Evolutionary conservation across 1,140 invertebrate species (phyloP), one percentile per base, ranked within the genome.

Genomic region (Drosophila sturtevanti): DNA sequence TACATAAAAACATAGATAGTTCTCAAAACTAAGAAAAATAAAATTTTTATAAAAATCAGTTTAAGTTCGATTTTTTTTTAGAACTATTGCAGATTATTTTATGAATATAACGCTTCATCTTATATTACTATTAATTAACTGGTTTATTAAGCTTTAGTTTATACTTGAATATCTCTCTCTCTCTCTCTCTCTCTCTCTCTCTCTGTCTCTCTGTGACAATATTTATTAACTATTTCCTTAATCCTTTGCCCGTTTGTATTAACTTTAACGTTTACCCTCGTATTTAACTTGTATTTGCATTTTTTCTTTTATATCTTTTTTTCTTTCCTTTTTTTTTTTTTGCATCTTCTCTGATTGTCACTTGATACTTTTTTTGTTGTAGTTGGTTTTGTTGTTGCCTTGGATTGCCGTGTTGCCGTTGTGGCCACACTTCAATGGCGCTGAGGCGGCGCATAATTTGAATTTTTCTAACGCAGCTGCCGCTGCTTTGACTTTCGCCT

Each of bases 401-500:
- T 24, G 24, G 27, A 4, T 11, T 27, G 38, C 14, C 24, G 24
- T 56, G 54, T 52, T 59, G 58, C 22, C 27, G n/a, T 61, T 58
- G 48, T 68, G 65, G 72, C 64, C 73, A 77, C 73, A 76, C 73
- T 77, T 70, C 73, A 77, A 77, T 77, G 73, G 74, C 72, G 63
- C 24, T 61, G 72, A 60, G 62, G 73, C 59, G 62, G 73, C 59
- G 73, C 73, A 77, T 77, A 77, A 77, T 77, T 77, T 77, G 73
- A 77, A 77, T 77, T 77, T 77, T 77, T 77, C 74, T 77, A 77
- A 63, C 71, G 71, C 72, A 75, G 72, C 63, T 58, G 72, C 68
- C 10, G 59, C 68, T 52, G 59, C 34, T 70, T 35, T 58, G 61
- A 68, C 72, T 76, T 74, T 69, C 72, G 58, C 59, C 71, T 27